Percentiles rank a stretch among this genome's conserved stretches.
Conservation (phyloP, 2,113 vertebrate species). For the Poicephalus gulielmi region DNA sequence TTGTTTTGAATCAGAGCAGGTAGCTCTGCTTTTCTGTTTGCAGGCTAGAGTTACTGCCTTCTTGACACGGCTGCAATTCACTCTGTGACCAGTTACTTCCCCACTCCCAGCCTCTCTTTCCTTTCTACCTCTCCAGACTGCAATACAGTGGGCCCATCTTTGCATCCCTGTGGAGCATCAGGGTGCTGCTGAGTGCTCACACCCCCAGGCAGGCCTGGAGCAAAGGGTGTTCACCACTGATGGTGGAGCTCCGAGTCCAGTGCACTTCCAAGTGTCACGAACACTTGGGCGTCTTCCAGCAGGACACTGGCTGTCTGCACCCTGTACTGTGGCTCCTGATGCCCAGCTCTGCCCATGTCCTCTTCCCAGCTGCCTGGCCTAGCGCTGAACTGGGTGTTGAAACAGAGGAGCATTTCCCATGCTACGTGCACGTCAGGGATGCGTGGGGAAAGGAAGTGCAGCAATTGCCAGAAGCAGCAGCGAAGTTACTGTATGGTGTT, state of each 20-base stretch:
- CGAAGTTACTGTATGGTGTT: not conserved
- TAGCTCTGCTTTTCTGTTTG: not conserved
- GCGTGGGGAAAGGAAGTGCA: not conserved
- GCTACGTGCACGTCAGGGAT: not conserved
- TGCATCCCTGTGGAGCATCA: not conserved
- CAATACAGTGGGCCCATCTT: not conserved
- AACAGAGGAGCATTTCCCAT: conserved; percentile 12
- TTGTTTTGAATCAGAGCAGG: conserved; percentile 12
- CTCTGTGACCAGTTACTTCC: not conserved
- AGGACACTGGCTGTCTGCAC: accelerated
- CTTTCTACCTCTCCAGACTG: not conserved
- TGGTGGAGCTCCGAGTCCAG: not conserved
- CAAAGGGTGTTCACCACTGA: accelerated
- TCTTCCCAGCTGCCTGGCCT: accelerated
- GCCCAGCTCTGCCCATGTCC: not conserved
- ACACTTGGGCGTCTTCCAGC: not conserved
- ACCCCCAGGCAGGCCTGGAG: not conserved
- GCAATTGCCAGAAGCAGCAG: conserved; percentile 15
- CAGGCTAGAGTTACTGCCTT: not conserved
- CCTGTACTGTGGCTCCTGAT: not conserved
- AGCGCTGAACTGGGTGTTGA: not conserved
- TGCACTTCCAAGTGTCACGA: not conserved
- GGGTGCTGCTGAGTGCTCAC: not conserved
- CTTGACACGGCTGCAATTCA: not conserved
- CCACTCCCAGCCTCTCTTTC: not conserved